These are phyloP conservation scores for Excalfactoria chinensis DNA, from an alignment of 2,113 vertebrate species.

Conservation along the genomic window DNA sequence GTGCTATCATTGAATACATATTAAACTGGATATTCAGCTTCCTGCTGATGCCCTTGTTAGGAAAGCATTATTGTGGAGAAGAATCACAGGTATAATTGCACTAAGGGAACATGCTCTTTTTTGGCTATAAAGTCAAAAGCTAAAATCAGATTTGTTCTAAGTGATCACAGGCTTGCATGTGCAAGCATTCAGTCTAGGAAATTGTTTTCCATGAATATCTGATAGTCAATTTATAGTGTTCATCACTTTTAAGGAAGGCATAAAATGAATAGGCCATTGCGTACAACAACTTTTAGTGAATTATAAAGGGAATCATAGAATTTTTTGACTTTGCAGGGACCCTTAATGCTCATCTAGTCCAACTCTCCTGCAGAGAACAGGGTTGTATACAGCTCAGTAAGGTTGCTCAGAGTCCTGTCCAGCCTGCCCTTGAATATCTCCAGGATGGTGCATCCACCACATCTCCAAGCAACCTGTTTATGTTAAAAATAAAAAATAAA, in stretches of 20 bases:
- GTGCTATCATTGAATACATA: background rate
- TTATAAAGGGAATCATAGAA: too few species aligned
- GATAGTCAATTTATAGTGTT: background rate
- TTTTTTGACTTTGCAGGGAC: too few species aligned
- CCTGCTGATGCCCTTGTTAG: constrained; percentile 33
- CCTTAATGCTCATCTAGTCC: too few species aligned
- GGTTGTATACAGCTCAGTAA: too few species aligned
- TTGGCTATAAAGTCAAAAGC: background rate
- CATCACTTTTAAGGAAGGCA: background rate
- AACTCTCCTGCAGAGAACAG: too few species aligned
- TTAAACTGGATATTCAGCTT: constrained; percentile 33
- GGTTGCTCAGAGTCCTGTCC: too few species aligned
- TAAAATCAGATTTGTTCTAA: background rate
- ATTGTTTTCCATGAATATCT: background rate
- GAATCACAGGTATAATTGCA: constrained; percentile 30
- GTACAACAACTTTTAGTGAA: background rate
- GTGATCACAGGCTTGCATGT: background rate
- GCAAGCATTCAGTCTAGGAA: background rate
- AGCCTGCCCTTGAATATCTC: too few species aligned
- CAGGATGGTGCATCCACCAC: too few species aligned
- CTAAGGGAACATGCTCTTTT: background rate
- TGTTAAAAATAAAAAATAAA: too few species aligned
- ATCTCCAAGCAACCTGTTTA: too few species aligned
- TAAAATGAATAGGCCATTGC: background rate
- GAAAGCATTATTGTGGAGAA: background rate